Conservation (phyloP, 2,888 invertebrate genomes). For the Helobdella robusta region DNA sequence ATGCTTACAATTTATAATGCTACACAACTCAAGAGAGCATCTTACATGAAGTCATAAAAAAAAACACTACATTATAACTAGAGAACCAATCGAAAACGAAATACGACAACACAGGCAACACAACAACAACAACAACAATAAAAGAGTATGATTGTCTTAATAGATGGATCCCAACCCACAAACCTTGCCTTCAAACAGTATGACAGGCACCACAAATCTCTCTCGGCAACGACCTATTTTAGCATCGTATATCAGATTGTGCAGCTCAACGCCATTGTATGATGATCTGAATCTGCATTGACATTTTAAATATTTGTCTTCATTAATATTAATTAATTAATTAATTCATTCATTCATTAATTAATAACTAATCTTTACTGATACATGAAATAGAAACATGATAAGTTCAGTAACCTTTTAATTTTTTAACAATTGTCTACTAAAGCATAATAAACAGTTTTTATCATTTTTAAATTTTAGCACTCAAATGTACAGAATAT, state of each 20-base stretch:
- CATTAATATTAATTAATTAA: neutral
- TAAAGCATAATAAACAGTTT: too few species aligned
- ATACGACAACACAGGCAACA: too few species aligned
- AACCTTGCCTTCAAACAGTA: conserved; percentile 64
- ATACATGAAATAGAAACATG: too few species aligned
- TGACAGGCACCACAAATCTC: conserved; percentile 67
- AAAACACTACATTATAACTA: neutral
- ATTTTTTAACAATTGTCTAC: too few species aligned
- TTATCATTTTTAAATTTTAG: too few species aligned
- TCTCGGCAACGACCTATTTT: conserved; percentile 66
- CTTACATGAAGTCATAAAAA: neutral
- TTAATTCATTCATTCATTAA: conserved; percentile 18
- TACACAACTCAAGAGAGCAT: neutral
- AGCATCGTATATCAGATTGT: conserved; percentile 60
- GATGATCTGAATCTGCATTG: conserved; percentile 24
- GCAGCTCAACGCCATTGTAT: conserved; percentile 48
- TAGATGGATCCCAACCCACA: neutral
- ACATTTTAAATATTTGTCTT: too few species aligned
- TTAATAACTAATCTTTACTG: too few species aligned
- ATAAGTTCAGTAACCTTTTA: too few species aligned
- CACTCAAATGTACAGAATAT: too few species aligned
- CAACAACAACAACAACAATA: too few species aligned
- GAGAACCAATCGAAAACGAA: neutral
- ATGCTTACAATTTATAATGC: neutral
- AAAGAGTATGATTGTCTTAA: neutral